Conservation (phyloP, 2,888 invertebrate genomes). For the Caenorhabditis uteleia region DNA sequence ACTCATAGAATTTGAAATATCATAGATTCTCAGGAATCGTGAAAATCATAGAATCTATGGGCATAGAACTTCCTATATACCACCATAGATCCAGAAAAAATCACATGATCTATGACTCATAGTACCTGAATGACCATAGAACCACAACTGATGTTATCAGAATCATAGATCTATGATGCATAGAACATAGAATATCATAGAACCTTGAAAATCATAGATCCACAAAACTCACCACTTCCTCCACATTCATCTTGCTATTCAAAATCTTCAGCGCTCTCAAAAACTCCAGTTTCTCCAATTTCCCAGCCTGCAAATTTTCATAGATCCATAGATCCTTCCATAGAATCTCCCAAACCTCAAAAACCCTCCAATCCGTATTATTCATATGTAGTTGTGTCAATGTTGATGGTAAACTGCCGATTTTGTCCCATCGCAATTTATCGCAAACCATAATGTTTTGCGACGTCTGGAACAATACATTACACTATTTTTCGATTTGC, state of each 20-base stretch:
- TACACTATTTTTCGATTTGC: too few species aligned
- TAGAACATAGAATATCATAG: too few species aligned
- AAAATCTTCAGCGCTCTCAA: conserved; percentile 34
- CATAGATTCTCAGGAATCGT: too few species aligned
- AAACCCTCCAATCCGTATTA: conserved; percentile 45
- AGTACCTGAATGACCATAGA: too few species aligned
- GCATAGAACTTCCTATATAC: too few species aligned
- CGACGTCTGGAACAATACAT: conserved; percentile 41
- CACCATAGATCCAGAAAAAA: too few species aligned
- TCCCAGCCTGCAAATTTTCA: conserved; percentile 5
- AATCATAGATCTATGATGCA: too few species aligned
- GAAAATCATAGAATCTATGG: neutral
- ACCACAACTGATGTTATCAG: too few species aligned
- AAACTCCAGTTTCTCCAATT: conserved; percentile 10
- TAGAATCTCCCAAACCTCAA: conserved; percentile 4
- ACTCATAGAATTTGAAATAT: too few species aligned
- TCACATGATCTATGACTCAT: too few species aligned
- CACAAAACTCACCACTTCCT: conserved; percentile 34
- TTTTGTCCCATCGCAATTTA: conserved; percentile 36
- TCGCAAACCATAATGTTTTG: conserved; percentile 45
- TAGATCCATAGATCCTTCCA: neutral
- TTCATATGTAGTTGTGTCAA: conserved; percentile 39
- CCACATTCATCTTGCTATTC: conserved; percentile 30
- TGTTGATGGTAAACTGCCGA: conserved; percentile 33
- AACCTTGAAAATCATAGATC: neutral